Evolutionary conservation across 1,140 invertebrate genomes (phyloP), one percentile per base, ranked within the genome.

Genomic region (Cecropterus lyciades): DNA sequence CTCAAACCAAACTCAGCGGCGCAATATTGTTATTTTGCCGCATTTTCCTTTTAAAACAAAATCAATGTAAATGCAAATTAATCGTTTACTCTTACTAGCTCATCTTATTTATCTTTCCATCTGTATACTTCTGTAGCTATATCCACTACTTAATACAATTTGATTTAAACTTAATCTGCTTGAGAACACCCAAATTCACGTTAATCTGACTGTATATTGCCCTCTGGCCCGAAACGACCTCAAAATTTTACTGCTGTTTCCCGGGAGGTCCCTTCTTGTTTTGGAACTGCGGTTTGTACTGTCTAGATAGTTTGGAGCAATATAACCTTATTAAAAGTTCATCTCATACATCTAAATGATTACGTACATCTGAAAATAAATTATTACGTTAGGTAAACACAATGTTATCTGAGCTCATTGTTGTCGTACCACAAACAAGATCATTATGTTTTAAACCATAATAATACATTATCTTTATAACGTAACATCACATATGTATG

Each of bases 61-160:
- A 33, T 33, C 30, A 4, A 33, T 33, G 30, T 33, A 0, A 33
- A 33, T 24, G 5, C 5, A 1, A 33, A 33, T 33, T 33, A 33
- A 1, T 1, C 30, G 30, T 33, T 3, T 1, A 8, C 9, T 10
- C 6, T 33, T 3, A 33, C 30, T 24, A 24, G 20, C 5, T 24
- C 5, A 5, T 24, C 20, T 24, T 3, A 24, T 3, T 24, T 24
- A 24, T 24, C 20, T 24, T 24, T 24, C 20, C 20, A 24, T 24
- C 20, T 33, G 30, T 8, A 0, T 33, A 33, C 30, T 8, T 33
- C 30, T 7, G 6, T 33, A 33, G 7, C 7, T 33, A n/a, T 2
- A 40, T 40, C 10, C 10, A 20, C 37, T 55, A 56, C 52, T 56
- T 56, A 5, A 17, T 56, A 16, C 33, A 56, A 51, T 51, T 51